Conservation (phyloP, 2,797 vertebrate species). For the Poeciliopsis infans region DNA sequence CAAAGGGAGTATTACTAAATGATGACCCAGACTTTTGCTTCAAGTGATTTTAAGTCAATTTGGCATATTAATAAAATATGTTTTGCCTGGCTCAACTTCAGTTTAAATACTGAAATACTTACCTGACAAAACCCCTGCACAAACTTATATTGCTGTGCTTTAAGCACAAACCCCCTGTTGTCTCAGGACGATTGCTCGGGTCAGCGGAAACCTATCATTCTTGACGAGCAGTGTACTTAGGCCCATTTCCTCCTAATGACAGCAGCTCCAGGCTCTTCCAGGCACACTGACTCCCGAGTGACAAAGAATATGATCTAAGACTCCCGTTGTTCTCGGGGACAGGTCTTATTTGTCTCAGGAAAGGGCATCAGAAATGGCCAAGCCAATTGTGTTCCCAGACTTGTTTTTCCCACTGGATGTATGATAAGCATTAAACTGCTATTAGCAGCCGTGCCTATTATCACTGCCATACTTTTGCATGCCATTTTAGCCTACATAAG, state of each 20-base stretch:
- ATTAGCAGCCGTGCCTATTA: conserved; percentile 31
- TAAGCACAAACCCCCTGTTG: conserved; percentile 24
- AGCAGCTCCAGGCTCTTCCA: conserved; percentile 59
- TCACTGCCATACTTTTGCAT: neutral
- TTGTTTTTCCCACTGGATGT: conserved; percentile 60
- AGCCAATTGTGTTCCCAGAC: conserved; percentile 55
- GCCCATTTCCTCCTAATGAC: conserved; percentile 71
- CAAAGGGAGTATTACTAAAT: neutral
- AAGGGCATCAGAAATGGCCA: conserved; percentile 65
- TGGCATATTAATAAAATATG: neutral
- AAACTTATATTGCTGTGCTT: neutral
- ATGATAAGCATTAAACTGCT: conserved; percentile 53
- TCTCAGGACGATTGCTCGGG: conserved; percentile 42
- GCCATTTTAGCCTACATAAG: neutral
- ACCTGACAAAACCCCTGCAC: neutral
- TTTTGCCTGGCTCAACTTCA: neutral
- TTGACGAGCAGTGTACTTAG: conserved; percentile 46
- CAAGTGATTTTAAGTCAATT: neutral
- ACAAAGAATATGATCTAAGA: conserved; percentile 64
- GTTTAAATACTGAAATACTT: neutral
- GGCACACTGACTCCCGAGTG: conserved; percentile 38
- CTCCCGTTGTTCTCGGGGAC: conserved; percentile 62
- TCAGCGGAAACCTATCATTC: conserved; percentile 50
- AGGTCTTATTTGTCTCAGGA: conserved; percentile 72
- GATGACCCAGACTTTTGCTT: neutral